These are phyloP conservation scores for Trypoxylon attenuatum DNA, from an alignment of 2,888 invertebrate species.

Conservation along the genomic window DNA sequence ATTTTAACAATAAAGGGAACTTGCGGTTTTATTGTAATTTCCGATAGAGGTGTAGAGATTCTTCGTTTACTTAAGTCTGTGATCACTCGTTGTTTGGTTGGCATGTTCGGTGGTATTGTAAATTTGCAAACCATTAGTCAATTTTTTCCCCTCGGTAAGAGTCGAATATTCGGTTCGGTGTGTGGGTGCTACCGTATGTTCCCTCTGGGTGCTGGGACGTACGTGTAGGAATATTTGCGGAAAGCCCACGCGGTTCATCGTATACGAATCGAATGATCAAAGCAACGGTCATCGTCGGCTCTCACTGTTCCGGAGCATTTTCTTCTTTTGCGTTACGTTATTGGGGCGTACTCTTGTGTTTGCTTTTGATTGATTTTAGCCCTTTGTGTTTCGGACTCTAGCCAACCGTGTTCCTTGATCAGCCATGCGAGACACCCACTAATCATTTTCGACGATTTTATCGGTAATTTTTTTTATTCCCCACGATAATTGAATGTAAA, in stretches of 20 bases:
- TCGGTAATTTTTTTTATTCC: no score
- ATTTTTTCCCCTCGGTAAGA: conserved; percentile 5
- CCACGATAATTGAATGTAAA: no score
- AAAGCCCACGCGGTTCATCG: conserved; percentile 8
- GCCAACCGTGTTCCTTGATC: no score
- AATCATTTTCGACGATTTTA: no score
- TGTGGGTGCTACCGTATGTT: neutral
- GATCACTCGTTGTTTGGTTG: conserved; percentile 9
- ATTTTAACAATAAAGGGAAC: no score
- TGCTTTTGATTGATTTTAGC: neutral
- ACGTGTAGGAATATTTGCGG: conserved; percentile 12
- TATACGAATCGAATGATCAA: conserved; percentile 31
- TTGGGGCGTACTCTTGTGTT: neutral
- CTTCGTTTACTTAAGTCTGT: no score
- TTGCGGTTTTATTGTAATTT: no score
- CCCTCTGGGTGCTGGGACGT: neutral
- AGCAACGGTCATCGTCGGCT: conserved; percentile 5
- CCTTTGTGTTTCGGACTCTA: neutral
- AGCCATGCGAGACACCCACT: no score
- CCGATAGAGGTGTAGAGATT: no score
- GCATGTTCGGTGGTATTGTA: neutral
- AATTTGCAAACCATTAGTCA: conserved; percentile 20
- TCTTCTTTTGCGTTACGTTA: conserved; percentile 9
- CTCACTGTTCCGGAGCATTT: conserved; percentile 2
- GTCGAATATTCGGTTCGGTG: neutral